These are phyloP conservation scores for Drosophila paramelanica DNA, from an alignment of 2,888 invertebrate species.

Conservation along the genomic window DNA sequence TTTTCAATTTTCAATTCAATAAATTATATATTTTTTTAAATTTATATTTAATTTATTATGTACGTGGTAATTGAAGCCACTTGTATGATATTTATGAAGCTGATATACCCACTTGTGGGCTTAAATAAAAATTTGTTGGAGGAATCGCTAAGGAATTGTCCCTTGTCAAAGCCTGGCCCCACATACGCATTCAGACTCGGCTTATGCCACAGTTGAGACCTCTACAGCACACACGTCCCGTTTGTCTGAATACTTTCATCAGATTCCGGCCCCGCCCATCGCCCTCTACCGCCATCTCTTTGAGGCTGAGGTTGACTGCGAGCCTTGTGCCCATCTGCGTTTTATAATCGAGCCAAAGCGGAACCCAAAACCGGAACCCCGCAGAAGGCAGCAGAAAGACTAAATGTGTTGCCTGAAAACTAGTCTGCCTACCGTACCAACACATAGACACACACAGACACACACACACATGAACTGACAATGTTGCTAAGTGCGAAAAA, in stretches of 20 bases:
- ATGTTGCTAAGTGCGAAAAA: slow-evolving; percentile 54
- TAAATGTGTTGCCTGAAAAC: slow-evolving; percentile 20
- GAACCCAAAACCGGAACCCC: slow-evolving; percentile 31
- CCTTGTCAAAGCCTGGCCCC: slow-evolving; percentile 54
- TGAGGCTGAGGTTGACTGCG: slow-evolving; percentile 11
- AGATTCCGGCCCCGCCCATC: background rate
- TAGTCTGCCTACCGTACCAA: slow-evolving; percentile 15
- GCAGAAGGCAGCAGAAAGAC: slow-evolving; percentile 10
- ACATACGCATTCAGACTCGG: slow-evolving; percentile 37
- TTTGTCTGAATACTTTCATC: slow-evolving; percentile 18
- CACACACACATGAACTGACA: slow-evolving; percentile 2
- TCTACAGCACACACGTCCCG: slow-evolving; percentile 2
- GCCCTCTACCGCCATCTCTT: background rate
- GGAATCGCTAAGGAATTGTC: slow-evolving; percentile 41
- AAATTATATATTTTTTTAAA: no score
- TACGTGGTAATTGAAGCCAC: no score
- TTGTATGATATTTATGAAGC: background rate
- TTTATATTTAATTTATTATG: no score
- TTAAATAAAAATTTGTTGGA: background rate
- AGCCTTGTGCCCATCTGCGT: slow-evolving; percentile 65
- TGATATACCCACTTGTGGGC: slow-evolving; percentile 8
- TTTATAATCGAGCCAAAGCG: slow-evolving; percentile 70
- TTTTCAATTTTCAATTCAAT: no score
- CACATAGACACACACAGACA: background rate
- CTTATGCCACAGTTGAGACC: slow-evolving; percentile 8